Base-by-base conservation (phyloP, 2,888 invertebrate genomes). In the Philereme vetulata region DNA sequence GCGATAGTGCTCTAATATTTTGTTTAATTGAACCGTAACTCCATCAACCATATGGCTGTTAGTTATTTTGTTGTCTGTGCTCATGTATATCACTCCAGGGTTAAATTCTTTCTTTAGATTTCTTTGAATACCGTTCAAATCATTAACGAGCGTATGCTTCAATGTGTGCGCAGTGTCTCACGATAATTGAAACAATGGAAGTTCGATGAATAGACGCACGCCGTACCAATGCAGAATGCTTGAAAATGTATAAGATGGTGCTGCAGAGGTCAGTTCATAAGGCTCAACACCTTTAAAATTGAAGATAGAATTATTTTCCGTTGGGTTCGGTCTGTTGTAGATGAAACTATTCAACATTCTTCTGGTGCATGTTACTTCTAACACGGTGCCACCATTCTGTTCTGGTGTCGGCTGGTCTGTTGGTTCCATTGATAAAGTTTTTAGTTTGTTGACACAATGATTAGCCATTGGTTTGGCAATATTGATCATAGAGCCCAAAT, bases 221-320 rank as follows among this genome's bases (percentile, higher is more conserved):
- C 70, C 60, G 46, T 73, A 76, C 78, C 83, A 82, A 44, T 85
- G 82, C 0, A 85, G 52, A 6, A 85, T 75, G 0, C 79, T 65
- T 5, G 74, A 56, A 0, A 82, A 46, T 0, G 71, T 9, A 38
- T 55, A 55, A 3, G 7, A 2, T 2, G 57, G 54, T 4, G 42
- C 3, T 0, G 11, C 6, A 0, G 42, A 11, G 7, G 45, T 21
- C 4, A 54, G 77, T 5, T 62, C 6, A 0, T 60, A 45, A 0
- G 67, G 65, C 0, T 62, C 7, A 7, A 73, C 56, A n/a, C 86
- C 84, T 36, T 88, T 84, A 0, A 90, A 76, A 0, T 78, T 66
- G 7, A 77, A 74, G 1, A 58, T 4, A 8, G 57, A 44, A 4
- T 57, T 51, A 10, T 55, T 62, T 2, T 68, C 65, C 0, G 62